These are phyloP conservation scores for Drosophila mojavensis DNA, from an alignment of 1,140 invertebrate species.

Conservation along the genomic window DNA sequence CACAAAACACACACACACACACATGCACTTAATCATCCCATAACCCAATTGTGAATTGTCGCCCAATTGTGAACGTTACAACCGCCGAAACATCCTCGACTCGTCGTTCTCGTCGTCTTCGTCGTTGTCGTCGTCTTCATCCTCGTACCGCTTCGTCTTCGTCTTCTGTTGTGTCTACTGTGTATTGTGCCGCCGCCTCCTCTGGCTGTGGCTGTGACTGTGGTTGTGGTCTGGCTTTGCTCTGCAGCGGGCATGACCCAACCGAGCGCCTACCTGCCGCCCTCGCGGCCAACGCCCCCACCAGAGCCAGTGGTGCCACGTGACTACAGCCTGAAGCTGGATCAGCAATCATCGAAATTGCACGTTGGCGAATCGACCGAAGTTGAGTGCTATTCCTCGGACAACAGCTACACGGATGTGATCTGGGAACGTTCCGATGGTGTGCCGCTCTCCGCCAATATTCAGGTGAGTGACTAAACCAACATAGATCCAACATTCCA, in stretches of 20 bases:
- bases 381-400: conserved; percentile 80
- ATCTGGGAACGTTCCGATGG: conserved; percentile 85
- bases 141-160: conserved; percentile 32
- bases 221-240: conserved; percentile 11
- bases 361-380: conserved; percentile 72
- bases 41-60: conserved; percentile 70
- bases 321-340: conserved; percentile 74
- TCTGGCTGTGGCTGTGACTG: conserved; percentile 24
- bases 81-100: conserved; percentile 46
- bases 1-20: conserved; percentile 22
- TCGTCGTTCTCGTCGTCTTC: conserved; percentile 16
- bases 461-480: conserved; percentile 59
- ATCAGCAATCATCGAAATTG: conserved; percentile 72
- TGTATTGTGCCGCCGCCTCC: conserved; percentile 25
- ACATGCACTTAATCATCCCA: conserved; percentile 47
- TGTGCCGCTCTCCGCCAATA: conserved; percentile 80
- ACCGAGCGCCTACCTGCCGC: conserved; percentile 58
- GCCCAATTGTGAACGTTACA: conserved; percentile 70
- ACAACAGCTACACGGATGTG: conserved; percentile 82
- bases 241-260: conserved; percentile 40
- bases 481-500: too few relatives aligned
- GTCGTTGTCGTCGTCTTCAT: conserved; percentile 25
- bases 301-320: conserved; percentile 32
- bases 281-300: conserved; percentile 9
- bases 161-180: conserved; percentile 59